These are phyloP conservation scores for Drosophila erecta DNA, from an alignment of 1,140 invertebrate genomes.

Conservation along the genomic window DNA sequence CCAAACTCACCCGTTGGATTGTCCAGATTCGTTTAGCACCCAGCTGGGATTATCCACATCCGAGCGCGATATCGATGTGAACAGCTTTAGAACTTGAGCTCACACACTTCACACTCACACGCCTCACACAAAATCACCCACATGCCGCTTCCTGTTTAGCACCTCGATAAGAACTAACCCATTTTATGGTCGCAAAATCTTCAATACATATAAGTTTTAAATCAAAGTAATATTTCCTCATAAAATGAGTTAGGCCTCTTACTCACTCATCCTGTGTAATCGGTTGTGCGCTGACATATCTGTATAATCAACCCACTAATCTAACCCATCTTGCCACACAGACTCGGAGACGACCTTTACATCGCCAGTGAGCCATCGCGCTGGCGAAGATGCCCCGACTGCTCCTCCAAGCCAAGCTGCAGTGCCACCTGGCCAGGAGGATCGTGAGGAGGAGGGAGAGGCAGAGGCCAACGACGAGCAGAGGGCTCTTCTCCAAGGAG, in stretches of 20 bases:
- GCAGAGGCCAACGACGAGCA: slow-evolving; percentile 77
- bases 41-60: slow-evolving; percentile 10
- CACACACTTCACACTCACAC: slow-evolving; percentile 19
- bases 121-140: slow-evolving; percentile 15
- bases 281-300: slow-evolving; percentile 4
- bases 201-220: not conserved
- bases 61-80: slow-evolving; percentile 29
- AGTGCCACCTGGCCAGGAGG: slow-evolving; percentile 12
- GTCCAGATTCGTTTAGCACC: slow-evolving; percentile 17
- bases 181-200: not conserved
- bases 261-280: slow-evolving; percentile 24
- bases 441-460: slow-evolving; percentile 54
- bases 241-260: slow-evolving; percentile 5
- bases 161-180: slow-evolving; percentile 28
- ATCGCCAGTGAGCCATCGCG: slow-evolving; percentile 64
- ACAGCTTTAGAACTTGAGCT: slow-evolving; percentile 56
- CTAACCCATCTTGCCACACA: slow-evolving; percentile 10
- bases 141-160: slow-evolving; percentile 64
- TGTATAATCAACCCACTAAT: slow-evolving; percentile 15
- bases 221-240: not conserved
- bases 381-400: slow-evolving; percentile 15
- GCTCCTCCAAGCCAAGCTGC: not conserved
- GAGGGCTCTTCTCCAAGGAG: slow-evolving; percentile 62
- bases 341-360: slow-evolving; percentile 84
- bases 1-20: slow-evolving; percentile 11